Evolutionary conservation across 1,140 invertebrate genomes (phyloP).

Genomic region (Wiebesia pumilae): DNA sequence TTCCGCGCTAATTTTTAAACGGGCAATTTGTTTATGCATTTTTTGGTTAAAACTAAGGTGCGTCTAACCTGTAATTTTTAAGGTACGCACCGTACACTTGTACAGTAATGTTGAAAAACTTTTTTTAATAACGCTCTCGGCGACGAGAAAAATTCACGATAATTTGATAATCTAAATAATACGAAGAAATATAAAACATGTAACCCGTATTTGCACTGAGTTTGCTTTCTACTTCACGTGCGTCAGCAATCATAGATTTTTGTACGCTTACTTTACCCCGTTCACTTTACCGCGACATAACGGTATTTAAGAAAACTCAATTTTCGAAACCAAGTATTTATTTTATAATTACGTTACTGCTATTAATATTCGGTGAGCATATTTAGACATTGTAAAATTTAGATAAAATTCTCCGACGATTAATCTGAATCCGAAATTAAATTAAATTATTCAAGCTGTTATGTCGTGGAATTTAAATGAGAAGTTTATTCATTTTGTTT

Average conservation of each 20-base stretch:
- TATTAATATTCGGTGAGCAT: background rate
- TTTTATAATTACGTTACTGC: background rate
- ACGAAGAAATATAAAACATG: background rate
- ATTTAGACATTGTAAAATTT: background rate
- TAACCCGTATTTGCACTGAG: slow-evolving; percentile 14
- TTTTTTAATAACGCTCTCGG: background rate
- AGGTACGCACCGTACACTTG: too few species aligned
- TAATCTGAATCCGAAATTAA: background rate
- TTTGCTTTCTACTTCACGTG: slow-evolving; percentile 13
- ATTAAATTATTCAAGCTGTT: background rate
- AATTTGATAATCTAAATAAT: background rate
- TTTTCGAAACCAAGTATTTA: background rate
- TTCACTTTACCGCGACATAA: slow-evolving; percentile 1
- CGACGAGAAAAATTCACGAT: background rate
- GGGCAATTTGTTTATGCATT: too few species aligned
- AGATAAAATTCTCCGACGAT: background rate
- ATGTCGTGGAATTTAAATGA: background rate
- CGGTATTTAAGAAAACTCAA: background rate
- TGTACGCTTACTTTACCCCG: slow-evolving; percentile 23
- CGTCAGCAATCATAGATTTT: slow-evolving; percentile 16
- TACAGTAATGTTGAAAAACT: background rate
- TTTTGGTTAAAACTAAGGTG: too few species aligned
- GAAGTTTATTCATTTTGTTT: background rate
- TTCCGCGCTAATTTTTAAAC: too few species aligned
- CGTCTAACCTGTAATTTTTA: too few species aligned